Percentiles rank a stretch among this genome's conserved stretches.
phyloP scores from a whole-genome alignment of 2,888 invertebrate genomes.

The Dynastes tityus region DNA sequence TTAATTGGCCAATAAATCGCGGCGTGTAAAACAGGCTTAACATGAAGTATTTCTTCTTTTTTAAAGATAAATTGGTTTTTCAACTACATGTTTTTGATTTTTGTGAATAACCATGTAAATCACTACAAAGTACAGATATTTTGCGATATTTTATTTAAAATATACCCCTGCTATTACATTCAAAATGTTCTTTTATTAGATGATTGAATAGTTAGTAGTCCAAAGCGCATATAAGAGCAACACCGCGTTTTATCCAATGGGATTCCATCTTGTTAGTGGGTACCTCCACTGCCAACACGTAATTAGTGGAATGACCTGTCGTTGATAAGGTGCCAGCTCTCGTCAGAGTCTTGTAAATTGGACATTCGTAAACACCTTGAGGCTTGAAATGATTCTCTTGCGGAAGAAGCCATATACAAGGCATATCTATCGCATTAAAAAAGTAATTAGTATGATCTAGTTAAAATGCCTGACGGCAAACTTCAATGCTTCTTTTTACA shows the following conservation, averaged over 20 bases:
- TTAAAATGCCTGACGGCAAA: too few relatives aligned
- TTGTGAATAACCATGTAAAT: too few relatives aligned
- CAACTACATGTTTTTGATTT: not conserved
- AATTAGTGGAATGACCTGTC: constrained; percentile 81
- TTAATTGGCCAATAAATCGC: too few relatives aligned
- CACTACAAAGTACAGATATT: too few relatives aligned
- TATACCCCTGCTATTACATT: too few relatives aligned
- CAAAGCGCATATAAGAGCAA: constrained; percentile 74
- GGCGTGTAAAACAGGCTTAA: too few relatives aligned
- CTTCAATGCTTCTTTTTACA: not conserved
- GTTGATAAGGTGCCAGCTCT: constrained; percentile 78
- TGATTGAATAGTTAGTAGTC: constrained; percentile 68
- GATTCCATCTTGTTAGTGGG: constrained; percentile 73
- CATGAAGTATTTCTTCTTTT: too few relatives aligned
- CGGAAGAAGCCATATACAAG: constrained; percentile 80
- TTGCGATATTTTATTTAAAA: too few relatives aligned
- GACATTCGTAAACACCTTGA: constrained; percentile 74
- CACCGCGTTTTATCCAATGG: constrained; percentile 78
- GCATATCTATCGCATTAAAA: constrained; percentile 74
- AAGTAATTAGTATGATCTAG: not conserved
- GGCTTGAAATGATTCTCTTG: constrained; percentile 75
- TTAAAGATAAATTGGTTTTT: too few relatives aligned
- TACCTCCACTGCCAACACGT: constrained; percentile 76
- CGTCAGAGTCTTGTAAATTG: constrained; percentile 78
- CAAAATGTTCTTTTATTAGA: too few relatives aligned